These are phyloP conservation scores for Equus przewalskii DNA, from an alignment of 2,113 vertebrate species.

Conservation along the genomic window DNA sequence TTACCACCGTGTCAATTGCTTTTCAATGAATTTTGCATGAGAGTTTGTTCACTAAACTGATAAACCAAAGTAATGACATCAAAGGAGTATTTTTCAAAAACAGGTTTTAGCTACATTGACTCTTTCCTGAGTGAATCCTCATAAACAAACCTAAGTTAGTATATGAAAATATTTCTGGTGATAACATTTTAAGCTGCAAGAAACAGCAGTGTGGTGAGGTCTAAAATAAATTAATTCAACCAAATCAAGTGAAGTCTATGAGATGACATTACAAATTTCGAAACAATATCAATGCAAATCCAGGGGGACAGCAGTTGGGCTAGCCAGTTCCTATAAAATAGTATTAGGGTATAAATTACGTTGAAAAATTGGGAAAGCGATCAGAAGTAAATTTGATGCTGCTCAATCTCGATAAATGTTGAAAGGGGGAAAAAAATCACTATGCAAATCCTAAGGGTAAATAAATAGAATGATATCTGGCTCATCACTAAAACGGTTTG, in stretches of 20 bases:
- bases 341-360: conserved; percentile 37
- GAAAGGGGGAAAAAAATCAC: not conserved
- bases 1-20: not conserved
- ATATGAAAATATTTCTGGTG: conserved; percentile 26
- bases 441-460: conserved; percentile 46
- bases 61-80: conserved; percentile 17
- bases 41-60: not conserved
- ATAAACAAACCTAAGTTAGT: not conserved
- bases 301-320: not conserved
- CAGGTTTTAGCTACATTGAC: not conserved
- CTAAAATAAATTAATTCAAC: conserved; percentile 28
- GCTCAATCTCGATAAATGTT: not conserved
- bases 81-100: conserved; percentile 59
- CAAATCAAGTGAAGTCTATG: conserved; percentile 21
- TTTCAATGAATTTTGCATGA: conserved; percentile 48
- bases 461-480: conserved; percentile 1
- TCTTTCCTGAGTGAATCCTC: conserved; percentile 14
- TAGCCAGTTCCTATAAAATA: not conserved
- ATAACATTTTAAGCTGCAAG: conserved; percentile 8
- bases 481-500: not conserved
- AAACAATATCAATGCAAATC: conserved; percentile 46
- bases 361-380: conserved; percentile 23
- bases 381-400: conserved; percentile 60
- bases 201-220: not conserved
- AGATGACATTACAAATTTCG: conserved; percentile 37